Evolutionary conservation across 2,113 vertebrate species (phyloP), one percentile per base, ranked within the genome.

Genomic region (Xyrauchen texanus): DNA sequence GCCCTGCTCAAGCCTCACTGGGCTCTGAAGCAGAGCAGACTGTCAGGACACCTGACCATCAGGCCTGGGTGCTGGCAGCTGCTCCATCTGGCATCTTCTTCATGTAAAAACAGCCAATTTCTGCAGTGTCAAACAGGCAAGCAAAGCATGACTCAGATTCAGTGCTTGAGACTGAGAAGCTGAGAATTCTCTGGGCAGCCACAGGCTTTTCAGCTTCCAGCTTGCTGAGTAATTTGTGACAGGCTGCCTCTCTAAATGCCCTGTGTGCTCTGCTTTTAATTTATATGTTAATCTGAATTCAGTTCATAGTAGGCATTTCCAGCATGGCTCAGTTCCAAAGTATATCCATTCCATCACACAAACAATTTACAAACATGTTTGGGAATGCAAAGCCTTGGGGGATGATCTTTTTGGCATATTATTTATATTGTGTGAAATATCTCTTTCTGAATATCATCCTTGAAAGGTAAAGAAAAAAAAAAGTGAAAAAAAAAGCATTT

Each of bases 231-330:
- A 83, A 83, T 82, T 77, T 80, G 80, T 77, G 86, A 83, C 81
- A 83, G 81, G 47, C 53, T 74, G 63, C 69, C 81, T 78, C 71
- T 84, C 75, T 80, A 79, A 83, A 61, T 74, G 68, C 62, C 69
- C 80, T 21, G 51, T 34, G 21, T 72, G 62, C 77, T 64, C 52
- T 15, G 57, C 72, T 66, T 81, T 86, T 88, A 82, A 88, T 86
- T 86, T 88, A 82, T 84, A 85, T 88, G 87, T 84, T 88, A 88
- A 88, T 88, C 68, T 82, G 53, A 77, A 55, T 78, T 77, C 58
- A 70, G 45, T 15, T 11, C 53, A 34, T 34, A 34, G 21, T 34
- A 34, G 21, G 21, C 21, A 64, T 81, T 49, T 80, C 77, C 70
- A 69, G 63, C 21, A 8, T 55, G 79, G 69, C 65, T 66, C 64